Conservation (phyloP, 2,113 vertebrate species). For the Ibidorhyncha struthersii region DNA sequence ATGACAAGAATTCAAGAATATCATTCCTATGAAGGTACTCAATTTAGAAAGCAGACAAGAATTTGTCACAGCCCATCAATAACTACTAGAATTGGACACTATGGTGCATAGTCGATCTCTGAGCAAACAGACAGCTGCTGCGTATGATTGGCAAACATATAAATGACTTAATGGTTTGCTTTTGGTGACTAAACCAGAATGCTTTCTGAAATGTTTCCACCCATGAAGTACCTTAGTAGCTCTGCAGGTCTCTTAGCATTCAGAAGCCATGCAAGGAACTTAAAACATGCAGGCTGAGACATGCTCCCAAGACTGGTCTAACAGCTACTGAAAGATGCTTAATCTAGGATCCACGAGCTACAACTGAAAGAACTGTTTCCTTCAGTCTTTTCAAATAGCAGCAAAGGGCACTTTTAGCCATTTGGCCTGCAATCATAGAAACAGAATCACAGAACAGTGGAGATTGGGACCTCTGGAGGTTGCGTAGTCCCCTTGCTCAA, state of each 20-base stretch:
- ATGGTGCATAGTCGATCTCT: not conserved
- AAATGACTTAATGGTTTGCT: not conserved
- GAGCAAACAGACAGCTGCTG: not conserved
- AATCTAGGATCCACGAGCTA: not conserved
- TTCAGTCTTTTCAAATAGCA: not conserved
- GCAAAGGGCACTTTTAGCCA: not conserved
- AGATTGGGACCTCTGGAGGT: not conserved
- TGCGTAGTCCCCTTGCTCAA: not conserved
- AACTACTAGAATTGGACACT: not conserved
- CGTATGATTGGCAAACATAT: not conserved
- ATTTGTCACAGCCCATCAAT: not conserved
- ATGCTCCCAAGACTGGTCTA: constrained; percentile 1
- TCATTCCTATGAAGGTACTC: not conserved
- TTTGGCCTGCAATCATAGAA: not conserved
- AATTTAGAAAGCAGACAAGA: not conserved
- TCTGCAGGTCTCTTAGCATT: not conserved
- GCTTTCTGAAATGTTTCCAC: not conserved
- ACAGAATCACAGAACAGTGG: not conserved
- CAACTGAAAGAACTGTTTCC: not conserved
- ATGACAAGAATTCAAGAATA: not conserved
- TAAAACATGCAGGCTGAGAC: not conserved
- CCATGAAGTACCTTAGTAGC: not conserved
- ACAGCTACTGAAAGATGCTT: not conserved
- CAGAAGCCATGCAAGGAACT: not conserved
- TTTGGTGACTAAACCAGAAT: not conserved